phyloP scores from a whole-genome alignment of 2,888 invertebrate genomes.

The Drosophila aldrichi region DNA sequence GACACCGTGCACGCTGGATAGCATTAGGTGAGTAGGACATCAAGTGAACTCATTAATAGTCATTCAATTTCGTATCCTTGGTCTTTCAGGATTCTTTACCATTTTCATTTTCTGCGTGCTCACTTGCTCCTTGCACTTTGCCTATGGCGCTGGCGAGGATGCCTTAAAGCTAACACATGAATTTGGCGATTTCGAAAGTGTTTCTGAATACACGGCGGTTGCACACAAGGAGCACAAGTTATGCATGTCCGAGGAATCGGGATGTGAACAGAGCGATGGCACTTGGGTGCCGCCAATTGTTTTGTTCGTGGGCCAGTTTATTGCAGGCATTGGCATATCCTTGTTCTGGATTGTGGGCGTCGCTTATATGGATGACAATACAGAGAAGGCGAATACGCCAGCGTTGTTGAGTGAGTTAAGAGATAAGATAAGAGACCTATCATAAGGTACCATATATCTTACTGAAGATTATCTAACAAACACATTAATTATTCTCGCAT shows the following conservation, averaged over 20 bases:
- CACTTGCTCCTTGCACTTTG: constrained; percentile 88
- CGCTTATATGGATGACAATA: constrained; percentile 90
- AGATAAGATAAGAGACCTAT: neutral
- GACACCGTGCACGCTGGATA: constrained; percentile 91
- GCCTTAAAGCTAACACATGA: constrained; percentile 88
- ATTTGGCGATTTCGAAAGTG: constrained; percentile 85
- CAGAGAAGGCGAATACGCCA: constrained; percentile 89
- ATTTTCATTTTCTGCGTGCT: constrained; percentile 88
- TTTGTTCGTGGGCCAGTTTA: constrained; percentile 88
- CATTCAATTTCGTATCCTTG: neutral
- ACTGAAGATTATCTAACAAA: no score
- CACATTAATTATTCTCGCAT: neutral
- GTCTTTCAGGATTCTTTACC: constrained; percentile 85
- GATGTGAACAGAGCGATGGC: constrained; percentile 43
- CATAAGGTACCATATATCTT: neutral
- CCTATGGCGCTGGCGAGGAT: constrained; percentile 89
- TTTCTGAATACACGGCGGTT: constrained; percentile 71
- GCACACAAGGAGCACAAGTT: constrained; percentile 39
- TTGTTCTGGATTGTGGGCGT: constrained; percentile 89
- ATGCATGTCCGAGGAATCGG: constrained; percentile 34
- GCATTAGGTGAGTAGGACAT: constrained; percentile 85
- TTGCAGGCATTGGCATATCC: constrained; percentile 89
- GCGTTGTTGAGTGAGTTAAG: constrained; percentile 87
- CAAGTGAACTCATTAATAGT: no score
- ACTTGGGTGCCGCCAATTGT: constrained; percentile 87